Evolutionary conservation across 1,140 invertebrate genomes (phyloP).

Genomic region (Aricia agestis): DNA sequence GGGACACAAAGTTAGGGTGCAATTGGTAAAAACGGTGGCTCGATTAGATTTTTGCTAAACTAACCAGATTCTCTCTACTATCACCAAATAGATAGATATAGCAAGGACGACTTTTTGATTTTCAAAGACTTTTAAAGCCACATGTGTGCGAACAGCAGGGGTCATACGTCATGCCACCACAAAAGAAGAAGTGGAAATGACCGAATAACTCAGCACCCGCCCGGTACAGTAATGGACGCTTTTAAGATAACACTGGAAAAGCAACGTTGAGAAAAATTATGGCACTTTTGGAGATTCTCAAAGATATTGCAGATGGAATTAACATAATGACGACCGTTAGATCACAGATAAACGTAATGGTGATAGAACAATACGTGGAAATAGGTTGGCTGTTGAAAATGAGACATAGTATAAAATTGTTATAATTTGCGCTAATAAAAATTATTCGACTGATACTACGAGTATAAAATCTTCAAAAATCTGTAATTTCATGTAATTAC

Average conservation of each 20-base stretch:
- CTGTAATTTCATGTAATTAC: too few relatives aligned
- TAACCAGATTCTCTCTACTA: too few relatives aligned
- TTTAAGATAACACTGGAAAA: slow-evolving; percentile 3
- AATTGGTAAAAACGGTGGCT: too few relatives aligned
- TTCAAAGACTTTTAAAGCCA: neutral
- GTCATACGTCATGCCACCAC: neutral
- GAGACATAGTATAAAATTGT: too few relatives aligned
- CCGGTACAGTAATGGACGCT: neutral
- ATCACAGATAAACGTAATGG: neutral
- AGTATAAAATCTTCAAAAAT: too few relatives aligned
- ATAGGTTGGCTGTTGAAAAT: neutral
- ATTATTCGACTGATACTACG: too few relatives aligned
- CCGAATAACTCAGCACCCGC: neutral
- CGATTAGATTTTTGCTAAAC: too few relatives aligned
- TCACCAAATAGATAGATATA: too few relatives aligned
- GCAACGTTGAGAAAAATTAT: neutral
- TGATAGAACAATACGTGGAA: neutral
- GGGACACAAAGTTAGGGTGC: too few relatives aligned
- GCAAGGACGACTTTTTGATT: neutral
- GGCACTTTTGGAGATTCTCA: neutral
- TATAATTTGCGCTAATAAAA: too few relatives aligned
- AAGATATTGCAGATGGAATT: neutral
- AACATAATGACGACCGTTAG: neutral
- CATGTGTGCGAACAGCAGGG: neutral
- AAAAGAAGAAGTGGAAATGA: neutral